Base-by-base conservation (phyloP, 2,113 vertebrate genomes). In the Clupea harengus region DNA sequence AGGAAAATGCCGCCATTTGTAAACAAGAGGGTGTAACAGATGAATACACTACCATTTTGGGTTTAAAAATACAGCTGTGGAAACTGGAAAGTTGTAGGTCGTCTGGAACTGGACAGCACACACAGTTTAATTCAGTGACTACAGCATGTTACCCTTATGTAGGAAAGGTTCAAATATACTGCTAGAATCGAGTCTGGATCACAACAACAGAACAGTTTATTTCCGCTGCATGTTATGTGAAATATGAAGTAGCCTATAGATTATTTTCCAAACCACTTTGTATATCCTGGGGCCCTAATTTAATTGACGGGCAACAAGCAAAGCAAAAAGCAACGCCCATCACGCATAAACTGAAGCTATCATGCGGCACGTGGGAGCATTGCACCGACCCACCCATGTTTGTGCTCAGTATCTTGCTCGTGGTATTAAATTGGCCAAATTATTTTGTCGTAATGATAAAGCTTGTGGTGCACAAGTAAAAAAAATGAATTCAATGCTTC, bases 41-140 rank as follows among this genome's bases (percentile, higher is more conserved):
- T 75, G 13, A 84, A 84, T 84, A 78, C 78, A 84, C 25, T 50
- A 49, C n/a, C 13, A 8, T 11, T 78, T 78, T 78, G 32, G 13
- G 32, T 78, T 78, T 15, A 39, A 11, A 78, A 39, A 78, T 78
- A 78, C 72, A 17, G 67, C 67, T 13, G 28, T 75, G 72, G 72
- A 78, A 78, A 67, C 64, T 67, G 64, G 64, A 67, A 78, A 78
- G 72, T 78, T 72, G 9, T 32, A 32, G 64, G 64, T 32, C 28
- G 10, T 25, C 4, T 28, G 32, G 72, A 10, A 39, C 28, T 5
- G 72, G 72, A 44, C 32, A 78, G 25, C 10, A 78, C 25, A 72
- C 64, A 32, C 72, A 39, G 72, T 78, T 78, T 78, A 11, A 78
- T 78, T 78, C 25, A 78, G 72, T 78, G 72, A 78, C 72, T 39